These are phyloP conservation scores for Montipora foliosa DNA, from an alignment of 64 coral and sea anemone genomes.

Conservation along the genomic window DNA sequence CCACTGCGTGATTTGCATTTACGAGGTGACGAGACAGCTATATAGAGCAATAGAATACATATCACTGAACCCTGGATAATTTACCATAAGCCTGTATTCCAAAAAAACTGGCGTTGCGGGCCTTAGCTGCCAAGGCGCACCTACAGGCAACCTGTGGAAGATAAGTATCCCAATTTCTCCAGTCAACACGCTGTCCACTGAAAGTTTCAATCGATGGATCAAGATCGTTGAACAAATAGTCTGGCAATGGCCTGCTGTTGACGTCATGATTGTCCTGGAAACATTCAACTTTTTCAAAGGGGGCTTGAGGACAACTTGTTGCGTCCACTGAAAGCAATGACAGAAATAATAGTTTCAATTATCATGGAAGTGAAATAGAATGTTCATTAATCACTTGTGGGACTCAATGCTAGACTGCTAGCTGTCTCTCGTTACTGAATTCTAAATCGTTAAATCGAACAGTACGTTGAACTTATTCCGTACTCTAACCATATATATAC, in stretches of 20 bases:
- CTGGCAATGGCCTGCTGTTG: conserved; percentile 33
- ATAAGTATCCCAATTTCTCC: conserved; percentile 73
- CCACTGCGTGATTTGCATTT: no score
- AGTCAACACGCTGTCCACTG: conserved; percentile 65
- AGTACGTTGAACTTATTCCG: no score
- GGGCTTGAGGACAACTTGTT: neutral
- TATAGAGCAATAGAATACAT: no score
- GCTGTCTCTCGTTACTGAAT: no score
- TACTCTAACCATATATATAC: no score
- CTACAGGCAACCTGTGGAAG: conserved; percentile 62
- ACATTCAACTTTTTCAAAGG: conserved; percentile 57
- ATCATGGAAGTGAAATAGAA: no score
- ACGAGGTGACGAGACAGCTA: no score
- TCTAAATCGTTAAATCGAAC: no score
- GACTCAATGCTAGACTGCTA: no score
- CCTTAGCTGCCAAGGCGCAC: conserved; percentile 64
- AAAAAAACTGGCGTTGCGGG: conserved; percentile 41
- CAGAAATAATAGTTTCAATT: neutral
- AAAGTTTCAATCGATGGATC: conserved; percentile 1
- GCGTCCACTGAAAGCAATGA: conserved; percentile 21
- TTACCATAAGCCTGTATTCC: conserved; percentile 58
- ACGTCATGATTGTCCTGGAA: conserved; percentile 14
- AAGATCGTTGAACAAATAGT: conserved; percentile 78
- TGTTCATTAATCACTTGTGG: no score
- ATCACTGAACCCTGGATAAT: neutral